Percentiles rank a stretch among this genome's conserved stretches.
These are phyloP conservation scores for Stomatorhinus walkeri DNA, from an alignment of 2,797 vertebrate genomes.

Conservation along the genomic window DNA sequence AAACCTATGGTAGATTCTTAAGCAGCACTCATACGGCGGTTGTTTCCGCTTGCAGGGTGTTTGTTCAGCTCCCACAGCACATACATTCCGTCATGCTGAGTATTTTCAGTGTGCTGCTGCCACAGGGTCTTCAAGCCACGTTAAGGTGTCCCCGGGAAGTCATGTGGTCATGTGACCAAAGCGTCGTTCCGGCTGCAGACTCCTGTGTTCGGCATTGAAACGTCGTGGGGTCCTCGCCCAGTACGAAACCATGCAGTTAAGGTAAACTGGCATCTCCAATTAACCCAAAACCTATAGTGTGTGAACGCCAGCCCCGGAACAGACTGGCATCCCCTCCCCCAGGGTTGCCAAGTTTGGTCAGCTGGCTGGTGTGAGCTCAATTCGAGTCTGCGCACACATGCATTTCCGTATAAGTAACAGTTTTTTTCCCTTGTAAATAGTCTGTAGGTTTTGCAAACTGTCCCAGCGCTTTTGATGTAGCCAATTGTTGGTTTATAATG, in stretches of 20 bases:
- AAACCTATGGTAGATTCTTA: neutral
- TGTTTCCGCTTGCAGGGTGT: neutral
- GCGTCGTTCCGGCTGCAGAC: neutral
- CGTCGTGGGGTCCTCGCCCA: neutral
- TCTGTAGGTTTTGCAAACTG: neutral
- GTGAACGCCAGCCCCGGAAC: neutral
- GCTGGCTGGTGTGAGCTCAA: neutral
- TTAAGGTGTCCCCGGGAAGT: neutral
- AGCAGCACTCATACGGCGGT: neutral
- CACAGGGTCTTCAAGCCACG: too few relatives aligned
- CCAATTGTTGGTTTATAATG: neutral
- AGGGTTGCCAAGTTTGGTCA: neutral
- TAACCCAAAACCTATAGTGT: neutral
- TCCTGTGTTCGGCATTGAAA: neutral
- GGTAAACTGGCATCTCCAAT: neutral
- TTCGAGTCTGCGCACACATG: neutral
- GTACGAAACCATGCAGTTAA: neutral
- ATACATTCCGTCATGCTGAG: neutral
- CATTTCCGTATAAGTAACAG: neutral
- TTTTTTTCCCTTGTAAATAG: neutral
- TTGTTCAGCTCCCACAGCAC: neutral
- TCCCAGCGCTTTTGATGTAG: neutral
- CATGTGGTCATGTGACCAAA: neutral
- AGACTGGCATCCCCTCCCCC: neutral
- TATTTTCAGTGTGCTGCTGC: neutral